Conservation (phyloP, 2,113 vertebrate genomes). For the Speoplatyrhinus poulsoni region DNA sequence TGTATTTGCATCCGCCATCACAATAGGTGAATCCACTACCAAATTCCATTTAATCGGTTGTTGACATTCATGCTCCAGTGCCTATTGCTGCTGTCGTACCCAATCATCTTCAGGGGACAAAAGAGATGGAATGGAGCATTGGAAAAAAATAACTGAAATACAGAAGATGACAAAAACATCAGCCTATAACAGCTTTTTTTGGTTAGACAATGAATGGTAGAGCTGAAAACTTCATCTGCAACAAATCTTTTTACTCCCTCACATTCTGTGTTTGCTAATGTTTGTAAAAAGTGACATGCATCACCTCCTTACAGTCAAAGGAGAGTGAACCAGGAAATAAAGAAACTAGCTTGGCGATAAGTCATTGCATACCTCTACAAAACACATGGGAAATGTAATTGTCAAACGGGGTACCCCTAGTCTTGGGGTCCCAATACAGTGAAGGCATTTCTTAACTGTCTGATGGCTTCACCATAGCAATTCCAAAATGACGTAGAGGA, state of each 20-base stretch:
- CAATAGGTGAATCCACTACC: conserved; percentile 16
- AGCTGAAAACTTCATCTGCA: conserved; percentile 29
- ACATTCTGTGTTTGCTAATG: conserved; percentile 19
- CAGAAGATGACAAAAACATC: conserved; percentile 16
- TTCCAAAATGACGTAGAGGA: conserved; percentile 2
- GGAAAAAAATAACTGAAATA: conserved; percentile 29
- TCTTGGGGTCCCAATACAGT: neutral
- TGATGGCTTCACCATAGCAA: conserved; percentile 1
- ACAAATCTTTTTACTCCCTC: conserved; percentile 25
- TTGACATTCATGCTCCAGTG: conserved; percentile 39
- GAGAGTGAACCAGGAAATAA: conserved; percentile 23
- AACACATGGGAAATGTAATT: conserved; percentile 42
- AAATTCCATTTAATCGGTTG: conserved; percentile 40
- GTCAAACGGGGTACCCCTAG: conserved; percentile 9
- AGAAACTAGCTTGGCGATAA: conserved; percentile 34
- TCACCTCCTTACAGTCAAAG: conserved; percentile 44
- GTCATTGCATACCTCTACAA: conserved; percentile 28
- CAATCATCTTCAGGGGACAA: conserved; percentile 32
- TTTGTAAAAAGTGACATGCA: conserved; percentile 60
- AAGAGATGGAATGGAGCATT: neutral
- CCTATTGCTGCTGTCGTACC: conserved; percentile 39
- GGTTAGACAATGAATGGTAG: too few relatives aligned
- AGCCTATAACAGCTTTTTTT: too few relatives aligned
- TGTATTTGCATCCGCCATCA: neutral
- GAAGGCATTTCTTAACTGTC: conserved; percentile 6